A percentile compares a stretch with the other conserved stretches of the same genome.
Evolutionary conservation across 2,888 invertebrate species (phyloP).

Genomic region (Diaphora mendica): DNA sequence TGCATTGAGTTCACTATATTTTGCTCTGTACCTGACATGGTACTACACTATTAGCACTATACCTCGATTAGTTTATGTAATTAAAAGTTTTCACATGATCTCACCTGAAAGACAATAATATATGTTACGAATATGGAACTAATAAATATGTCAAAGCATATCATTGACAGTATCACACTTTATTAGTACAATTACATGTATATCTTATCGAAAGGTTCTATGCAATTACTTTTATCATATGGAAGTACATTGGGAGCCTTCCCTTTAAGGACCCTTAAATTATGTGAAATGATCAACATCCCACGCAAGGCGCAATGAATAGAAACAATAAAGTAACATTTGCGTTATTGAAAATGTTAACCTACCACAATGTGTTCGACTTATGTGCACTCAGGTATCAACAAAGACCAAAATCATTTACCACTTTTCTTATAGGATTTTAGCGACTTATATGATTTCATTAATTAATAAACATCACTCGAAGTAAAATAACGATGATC

Average conservation of each 20-base stretch:
- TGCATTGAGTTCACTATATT: slow-evolving; percentile 84
- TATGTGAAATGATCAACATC: slow-evolving; percentile 68
- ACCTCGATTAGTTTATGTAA: slow-evolving; percentile 60
- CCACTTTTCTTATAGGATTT: slow-evolving; percentile 31
- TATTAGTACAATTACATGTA: slow-evolving; percentile 27
- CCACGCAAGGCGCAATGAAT: slow-evolving; percentile 77
- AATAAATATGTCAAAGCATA: slow-evolving; percentile 4
- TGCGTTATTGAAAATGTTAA: slow-evolving; percentile 55
- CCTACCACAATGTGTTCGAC: slow-evolving; percentile 66
- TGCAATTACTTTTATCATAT: slow-evolving; percentile 13
- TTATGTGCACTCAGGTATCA: slow-evolving; percentile 41
- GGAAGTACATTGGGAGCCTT: slow-evolving; percentile 26
- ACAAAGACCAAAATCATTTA: slow-evolving; percentile 22
- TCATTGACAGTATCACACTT: not conserved
- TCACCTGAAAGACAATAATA: slow-evolving; percentile 63
- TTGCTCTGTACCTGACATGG: slow-evolving; percentile 85
- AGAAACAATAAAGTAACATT: slow-evolving; percentile 59
- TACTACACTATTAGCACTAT: slow-evolving; percentile 70
- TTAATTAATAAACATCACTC: slow-evolving; percentile 48
- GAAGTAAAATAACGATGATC: slow-evolving; percentile 33
- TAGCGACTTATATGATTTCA: slow-evolving; percentile 24
- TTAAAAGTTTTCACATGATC: slow-evolving; percentile 70
- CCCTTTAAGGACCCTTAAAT: too few species aligned
- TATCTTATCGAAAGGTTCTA: slow-evolving; percentile 5
- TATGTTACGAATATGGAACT: slow-evolving; percentile 9